A percentile compares a stretch with the other conserved stretches of the same genome.
Evolutionary conservation across 2,888 invertebrate genomes (phyloP).

Genomic region (Aleiodes leptofemur): DNA sequence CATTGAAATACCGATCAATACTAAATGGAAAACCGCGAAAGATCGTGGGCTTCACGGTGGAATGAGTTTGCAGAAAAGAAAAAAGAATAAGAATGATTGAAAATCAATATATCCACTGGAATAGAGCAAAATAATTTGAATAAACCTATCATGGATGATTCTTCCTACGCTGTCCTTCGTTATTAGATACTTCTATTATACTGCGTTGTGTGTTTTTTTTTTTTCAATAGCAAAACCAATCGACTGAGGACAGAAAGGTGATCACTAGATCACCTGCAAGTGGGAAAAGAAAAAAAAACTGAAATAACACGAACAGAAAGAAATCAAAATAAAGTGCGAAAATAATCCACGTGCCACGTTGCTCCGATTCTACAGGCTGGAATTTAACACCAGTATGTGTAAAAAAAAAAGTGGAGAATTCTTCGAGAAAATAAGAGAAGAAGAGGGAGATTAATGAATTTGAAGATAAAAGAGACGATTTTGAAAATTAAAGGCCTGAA

Average conservation of each 20-base stretch:
- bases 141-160: conserved; percentile 13
- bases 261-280: conserved; percentile 1
- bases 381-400: neutral
- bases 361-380: neutral
- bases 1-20: conserved; percentile 27
- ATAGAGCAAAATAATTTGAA: conserved; percentile 10
- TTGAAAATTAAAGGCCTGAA: too few species aligned
- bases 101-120: neutral
- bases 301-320: neutral
- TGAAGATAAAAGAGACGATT: too few species aligned
- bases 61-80: neutral
- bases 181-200: conserved; percentile 20
- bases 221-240: conserved; percentile 7
- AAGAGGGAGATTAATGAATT: too few species aligned
- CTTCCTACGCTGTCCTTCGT: conserved; percentile 41
- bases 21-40: conserved; percentile 16
- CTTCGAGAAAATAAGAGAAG: too few species aligned
- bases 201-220: conserved; percentile 1
- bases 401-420: neutral
- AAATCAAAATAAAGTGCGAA: neutral
- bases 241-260: conserved; percentile 10
- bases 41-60: conserved; percentile 13
- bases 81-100: neutral
- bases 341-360: neutral
- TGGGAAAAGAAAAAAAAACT: conserved; percentile 8